phyloP scores from a whole-genome alignment of 2,113 vertebrate species.

The Glaucidium brasilianum region DNA sequence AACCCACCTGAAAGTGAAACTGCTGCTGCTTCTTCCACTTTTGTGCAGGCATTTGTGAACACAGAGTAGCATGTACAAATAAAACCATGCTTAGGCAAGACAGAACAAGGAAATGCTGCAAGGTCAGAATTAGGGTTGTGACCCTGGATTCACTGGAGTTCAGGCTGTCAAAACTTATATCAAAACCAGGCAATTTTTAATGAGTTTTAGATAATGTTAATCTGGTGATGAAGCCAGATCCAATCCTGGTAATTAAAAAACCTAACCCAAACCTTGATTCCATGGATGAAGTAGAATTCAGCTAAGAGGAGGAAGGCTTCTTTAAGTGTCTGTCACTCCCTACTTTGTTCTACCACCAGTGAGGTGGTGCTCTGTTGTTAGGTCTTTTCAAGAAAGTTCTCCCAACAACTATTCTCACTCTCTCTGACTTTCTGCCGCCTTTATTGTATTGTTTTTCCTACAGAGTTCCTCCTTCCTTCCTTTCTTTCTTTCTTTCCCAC shows the following conservation, averaged over 20 bases:
- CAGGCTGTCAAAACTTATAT: background rate
- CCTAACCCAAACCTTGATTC: background rate
- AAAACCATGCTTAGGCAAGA: background rate
- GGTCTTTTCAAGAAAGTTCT: background rate
- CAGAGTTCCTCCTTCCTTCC: background rate
- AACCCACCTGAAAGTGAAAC: background rate
- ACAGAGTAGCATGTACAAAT: rapidly evolving
- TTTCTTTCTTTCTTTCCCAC: no score
- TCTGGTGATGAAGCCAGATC: background rate
- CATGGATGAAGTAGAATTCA: background rate
- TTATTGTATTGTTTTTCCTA: background rate
- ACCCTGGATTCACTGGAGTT: background rate
- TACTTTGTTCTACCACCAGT: background rate
- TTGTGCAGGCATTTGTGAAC: background rate
- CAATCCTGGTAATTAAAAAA: background rate
- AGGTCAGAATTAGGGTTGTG: background rate
- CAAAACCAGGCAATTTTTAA: background rate
- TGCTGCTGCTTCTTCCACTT: background rate
- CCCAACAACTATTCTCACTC: background rate
- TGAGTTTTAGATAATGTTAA: background rate
- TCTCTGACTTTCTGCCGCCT: background rate
- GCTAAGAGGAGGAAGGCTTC: background rate
- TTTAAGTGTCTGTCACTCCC: background rate
- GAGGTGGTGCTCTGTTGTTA: background rate
- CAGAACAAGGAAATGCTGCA: background rate